A percentile compares a stretch with the other conserved stretches of the same genome.
phyloP scores from a whole-genome alignment of 1,140 invertebrate species.

The Drosophila sproati region DNA sequence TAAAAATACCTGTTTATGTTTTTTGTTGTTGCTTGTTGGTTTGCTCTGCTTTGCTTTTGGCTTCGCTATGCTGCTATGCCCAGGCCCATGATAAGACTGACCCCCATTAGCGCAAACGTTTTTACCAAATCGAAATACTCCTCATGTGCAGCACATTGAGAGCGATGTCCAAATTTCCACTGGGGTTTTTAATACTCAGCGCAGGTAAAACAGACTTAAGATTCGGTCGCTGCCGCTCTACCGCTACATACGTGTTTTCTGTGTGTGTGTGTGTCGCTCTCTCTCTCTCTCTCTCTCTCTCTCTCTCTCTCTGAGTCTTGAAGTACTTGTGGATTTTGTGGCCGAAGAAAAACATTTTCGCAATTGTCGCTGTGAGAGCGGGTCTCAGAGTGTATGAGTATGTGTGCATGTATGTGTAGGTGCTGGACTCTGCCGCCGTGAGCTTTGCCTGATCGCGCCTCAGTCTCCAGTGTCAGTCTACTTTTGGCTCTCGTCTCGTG shows the following conservation, averaged over 20 bases:
- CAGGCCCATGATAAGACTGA: constrained; percentile 65
- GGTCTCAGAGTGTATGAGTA: not conserved
- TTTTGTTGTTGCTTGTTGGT: constrained; percentile 44
- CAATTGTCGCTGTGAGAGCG: constrained; percentile 43
- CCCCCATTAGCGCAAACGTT: constrained; percentile 65
- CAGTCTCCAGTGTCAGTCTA: constrained; percentile 62
- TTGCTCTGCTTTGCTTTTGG: constrained; percentile 37
- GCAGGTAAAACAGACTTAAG: constrained; percentile 62
- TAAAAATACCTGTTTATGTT: constrained; percentile 70
- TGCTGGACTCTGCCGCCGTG: constrained; percentile 53
- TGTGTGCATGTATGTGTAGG: constrained; percentile 34
- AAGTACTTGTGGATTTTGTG: constrained; percentile 36
- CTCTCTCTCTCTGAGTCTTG: constrained; percentile 17
- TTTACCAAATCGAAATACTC: constrained; percentile 42
- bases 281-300: constrained; percentile 25
- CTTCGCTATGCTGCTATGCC: not conserved
- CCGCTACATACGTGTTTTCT: constrained; percentile 12
- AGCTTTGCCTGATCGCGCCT: constrained; percentile 74
- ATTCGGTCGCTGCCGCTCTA: constrained; percentile 32
- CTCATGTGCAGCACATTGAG: constrained; percentile 36
- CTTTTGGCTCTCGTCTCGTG: constrained; percentile 72
- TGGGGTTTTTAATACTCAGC: constrained; percentile 57
- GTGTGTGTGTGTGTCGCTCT: not conserved
- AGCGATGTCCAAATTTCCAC: constrained; percentile 58
- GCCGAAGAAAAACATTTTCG: constrained; percentile 54